Conservation (phyloP, 2,113 vertebrate genomes). For the Garra rufa region DNA sequence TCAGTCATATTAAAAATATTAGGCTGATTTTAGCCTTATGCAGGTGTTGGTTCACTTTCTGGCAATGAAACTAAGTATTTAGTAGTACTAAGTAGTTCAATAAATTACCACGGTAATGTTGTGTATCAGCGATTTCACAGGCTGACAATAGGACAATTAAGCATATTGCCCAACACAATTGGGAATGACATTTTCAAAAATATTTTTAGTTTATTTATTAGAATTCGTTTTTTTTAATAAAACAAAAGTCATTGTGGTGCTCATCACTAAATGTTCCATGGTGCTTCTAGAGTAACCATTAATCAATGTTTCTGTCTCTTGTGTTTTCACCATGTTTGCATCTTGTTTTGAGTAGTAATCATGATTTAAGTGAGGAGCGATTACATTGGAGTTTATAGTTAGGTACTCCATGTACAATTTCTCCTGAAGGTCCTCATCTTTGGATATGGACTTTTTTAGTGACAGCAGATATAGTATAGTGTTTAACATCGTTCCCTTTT, state of each 20-base stretch:
- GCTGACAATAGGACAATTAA: no score
- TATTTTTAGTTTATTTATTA: no score
- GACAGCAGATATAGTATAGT: background rate
- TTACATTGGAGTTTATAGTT: background rate
- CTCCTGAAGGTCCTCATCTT: background rate
- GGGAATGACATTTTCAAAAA: no score
- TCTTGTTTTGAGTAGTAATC: background rate
- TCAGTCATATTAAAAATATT: no score
- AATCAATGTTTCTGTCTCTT: background rate
- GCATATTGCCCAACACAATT: no score
- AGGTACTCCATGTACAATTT: background rate
- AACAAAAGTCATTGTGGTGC: background rate
- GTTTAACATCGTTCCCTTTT: background rate
- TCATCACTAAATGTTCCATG: background rate
- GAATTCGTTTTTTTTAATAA: no score
- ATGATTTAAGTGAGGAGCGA: background rate
- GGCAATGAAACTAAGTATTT: no score
- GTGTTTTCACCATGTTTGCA: background rate
- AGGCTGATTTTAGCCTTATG: no score
- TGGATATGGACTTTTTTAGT: background rate
- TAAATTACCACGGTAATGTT: no score
- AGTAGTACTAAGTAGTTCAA: no score
- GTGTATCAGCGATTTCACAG: no score
- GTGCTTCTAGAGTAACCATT: background rate
- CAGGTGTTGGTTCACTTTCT: no score